Base-by-base conservation (phyloP, 2,888 invertebrate species). In the Nematopogon swammerdamellus region DNA sequence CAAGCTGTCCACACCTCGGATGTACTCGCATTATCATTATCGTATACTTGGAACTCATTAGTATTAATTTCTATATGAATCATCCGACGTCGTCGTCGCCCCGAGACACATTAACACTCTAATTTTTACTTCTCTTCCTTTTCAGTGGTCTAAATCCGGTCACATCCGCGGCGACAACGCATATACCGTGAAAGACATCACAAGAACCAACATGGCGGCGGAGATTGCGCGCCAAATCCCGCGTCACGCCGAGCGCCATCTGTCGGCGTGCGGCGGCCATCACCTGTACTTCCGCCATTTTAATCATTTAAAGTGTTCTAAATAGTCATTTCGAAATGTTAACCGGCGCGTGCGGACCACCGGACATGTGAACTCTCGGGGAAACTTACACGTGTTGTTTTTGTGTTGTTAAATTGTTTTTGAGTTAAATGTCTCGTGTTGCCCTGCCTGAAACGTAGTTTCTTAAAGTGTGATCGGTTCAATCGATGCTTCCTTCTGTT, bases 131-230 rank as follows among this genome's bases (percentile, higher is more conserved):
- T 48, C 18, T 62, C 72, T 74, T 72, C 63, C 71, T 73, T 72
- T 76, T 63, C 75, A 75, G 76, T 57, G 62, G 60, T 68, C 68
- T 66, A 73, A 70, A 68, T 68, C 64, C 65, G 62, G 36, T 8
- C 36, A 14, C 36, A 36, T 36, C 36, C 36, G 60, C 64, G 58
- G 64, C 63, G 59, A 60, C 64, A 56, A 62, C 62, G 61, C 65
- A 63, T 65, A 67, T 68, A 68, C 67, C 68, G 70, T 68, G 71
- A 70, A 72, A 72, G 71, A 69, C 63, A 68, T 67, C 67, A 65
- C 61, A 66, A 58, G 63, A 56, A 56, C 49, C 65, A 75, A 67
- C 61, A 77, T 76, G 77, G 72, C 72, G 64, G 58, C 59, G 54
- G 60, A 54, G 64, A 62, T 69, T 67, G 65, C 70, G 69, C 72